Evolutionary conservation across 2,113 vertebrate species (phyloP).

Genomic region (Thomomys bottae): DNA sequence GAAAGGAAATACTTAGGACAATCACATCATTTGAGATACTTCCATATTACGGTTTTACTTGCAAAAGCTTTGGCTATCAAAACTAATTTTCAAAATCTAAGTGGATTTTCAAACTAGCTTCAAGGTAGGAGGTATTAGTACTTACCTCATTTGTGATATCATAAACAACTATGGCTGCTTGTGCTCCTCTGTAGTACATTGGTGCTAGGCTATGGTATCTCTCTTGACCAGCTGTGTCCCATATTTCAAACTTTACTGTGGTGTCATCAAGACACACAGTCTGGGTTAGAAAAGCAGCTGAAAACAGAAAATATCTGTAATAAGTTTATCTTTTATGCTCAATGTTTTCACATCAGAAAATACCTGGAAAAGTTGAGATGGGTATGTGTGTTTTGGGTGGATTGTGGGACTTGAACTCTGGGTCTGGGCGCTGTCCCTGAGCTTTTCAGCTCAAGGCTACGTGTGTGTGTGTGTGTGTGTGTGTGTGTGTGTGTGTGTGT

Average conservation of each 20-base stretch:
- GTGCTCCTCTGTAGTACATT: conserved; percentile 99
- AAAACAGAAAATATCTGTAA: conserved; percentile 73
- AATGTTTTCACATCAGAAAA: conserved; percentile 23
- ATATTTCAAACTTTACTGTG: conserved; percentile 99
- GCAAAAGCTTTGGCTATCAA: conserved; percentile 30
- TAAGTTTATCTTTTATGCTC: conserved; percentile 53
- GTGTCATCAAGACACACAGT: conserved; percentile 99
- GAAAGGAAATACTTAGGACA: conserved; percentile 46
- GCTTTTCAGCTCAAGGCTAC: too few species aligned
- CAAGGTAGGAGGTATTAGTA: neutral
- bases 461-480: too few species aligned
- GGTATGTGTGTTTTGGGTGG: too few species aligned
- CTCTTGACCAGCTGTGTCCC: conserved; percentile 99
- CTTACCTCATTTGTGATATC: conserved; percentile 98
- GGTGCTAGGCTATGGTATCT: conserved; percentile 99
- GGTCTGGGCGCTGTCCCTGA: too few species aligned
- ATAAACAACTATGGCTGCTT: conserved; percentile 99
- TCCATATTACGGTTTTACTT: neutral
- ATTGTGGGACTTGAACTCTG: too few species aligned
- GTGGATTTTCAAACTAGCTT: neutral
- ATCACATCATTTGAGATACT: neutral
- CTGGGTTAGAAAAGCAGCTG: conserved; percentile 99
- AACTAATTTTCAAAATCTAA: conserved; percentile 9
- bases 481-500: too few species aligned
- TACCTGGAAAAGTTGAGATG: neutral